Base-by-base conservation (phyloP, 2,113 vertebrate genomes). In the Bubo bubo region DNA sequence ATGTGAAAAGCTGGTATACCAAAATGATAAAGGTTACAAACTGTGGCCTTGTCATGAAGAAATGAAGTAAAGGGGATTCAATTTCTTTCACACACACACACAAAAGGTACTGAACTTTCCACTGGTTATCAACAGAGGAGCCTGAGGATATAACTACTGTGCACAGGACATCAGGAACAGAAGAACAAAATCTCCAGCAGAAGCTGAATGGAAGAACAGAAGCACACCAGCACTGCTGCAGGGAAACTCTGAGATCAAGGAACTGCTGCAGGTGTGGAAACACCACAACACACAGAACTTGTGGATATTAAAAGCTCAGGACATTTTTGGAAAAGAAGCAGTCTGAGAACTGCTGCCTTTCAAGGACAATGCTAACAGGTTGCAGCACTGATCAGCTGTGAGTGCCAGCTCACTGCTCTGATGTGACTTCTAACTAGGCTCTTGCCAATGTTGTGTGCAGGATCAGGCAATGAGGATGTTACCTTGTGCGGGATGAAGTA, bases 251-350 rank as follows among this genome's bases (percentile, higher is more conserved):
- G 32, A 85, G n/a, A 32, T 7, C 1, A 4, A 60, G 77, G 66
- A 73, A 43, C 17, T 62, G n/a, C 39, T 37, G n/a, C 30, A 60
- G n/a, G n/a, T n/a, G 18, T 15, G 58, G 58, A 49, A 82, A 34
- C 24, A 35, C 8, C 52, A 66, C 0, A 0, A 13, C 2, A 3
- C 28, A 32, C 7, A 59, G 43, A 71, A 71, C 39, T 21, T 26
- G 9, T 0, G 3, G 47, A 30, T 43, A 32, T 10, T 39, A 59
- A 53, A 81, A 86, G 32, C 45, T 66, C 8, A 56, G 59, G 32
- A 62, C 67, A 12, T n/a, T 26, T 87, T 39, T 39, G 8, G 30
- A 73, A 67, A 66, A 55, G 39, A 30, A 83, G 30, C 22, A 43
- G 32, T 27, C 22, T 72, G 58, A 73, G n/a, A 87, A 62, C 71